Base-by-base conservation (phyloP, 2,113 vertebrate genomes). In the Aptenodytes patagonicus region DNA sequence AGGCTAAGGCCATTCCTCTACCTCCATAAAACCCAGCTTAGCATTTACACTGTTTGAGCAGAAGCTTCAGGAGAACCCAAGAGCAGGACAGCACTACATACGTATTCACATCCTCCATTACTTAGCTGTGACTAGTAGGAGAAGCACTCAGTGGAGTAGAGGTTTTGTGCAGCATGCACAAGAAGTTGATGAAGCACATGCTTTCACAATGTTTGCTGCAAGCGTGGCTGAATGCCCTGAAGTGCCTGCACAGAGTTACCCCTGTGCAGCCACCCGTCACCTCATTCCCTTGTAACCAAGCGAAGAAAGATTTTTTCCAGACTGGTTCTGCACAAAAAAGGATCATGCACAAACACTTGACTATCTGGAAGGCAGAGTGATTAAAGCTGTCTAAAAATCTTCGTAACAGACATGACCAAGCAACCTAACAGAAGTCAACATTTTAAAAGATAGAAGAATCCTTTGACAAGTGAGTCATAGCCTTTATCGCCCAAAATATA, bases 81-180 rank as follows among this genome's bases (percentile, higher is more conserved):
- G 60, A 60, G 18, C 7, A 40, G 9, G 21, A 68, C 2, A 3
- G 52, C 38, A 36, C 19, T 36, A 15, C 4, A 4, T 4, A n/a
- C 4, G 11, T 52, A 8, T 16, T 78, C 28, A 26, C 26, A 29
- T 34, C 29, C 34, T 21, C 47, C 42, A 14, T 7, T 21, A 19
- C 40, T 66, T 13, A 55, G n/a, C 3, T 16, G 13, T 16, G 49
- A 42, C 44, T 8, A 17, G 8, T 10, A 3, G 14, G 32, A 71
- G 40, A 22, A 76, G 38, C 10, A 15, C 10, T 42, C 14, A 18
- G 21, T 4, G 21, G 38, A 58, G 29, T 28, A 62, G 19, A 34
- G 8, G 12, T 55, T 28, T 14, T 32, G 46, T 20, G 13, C 47
- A 13, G 22, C 1, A 1, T 13, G 40, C 58, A 55, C 0, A 1